These are phyloP conservation scores for Promerops cafer DNA, from an alignment of 2,113 vertebrate genomes.

Conservation along the genomic window DNA sequence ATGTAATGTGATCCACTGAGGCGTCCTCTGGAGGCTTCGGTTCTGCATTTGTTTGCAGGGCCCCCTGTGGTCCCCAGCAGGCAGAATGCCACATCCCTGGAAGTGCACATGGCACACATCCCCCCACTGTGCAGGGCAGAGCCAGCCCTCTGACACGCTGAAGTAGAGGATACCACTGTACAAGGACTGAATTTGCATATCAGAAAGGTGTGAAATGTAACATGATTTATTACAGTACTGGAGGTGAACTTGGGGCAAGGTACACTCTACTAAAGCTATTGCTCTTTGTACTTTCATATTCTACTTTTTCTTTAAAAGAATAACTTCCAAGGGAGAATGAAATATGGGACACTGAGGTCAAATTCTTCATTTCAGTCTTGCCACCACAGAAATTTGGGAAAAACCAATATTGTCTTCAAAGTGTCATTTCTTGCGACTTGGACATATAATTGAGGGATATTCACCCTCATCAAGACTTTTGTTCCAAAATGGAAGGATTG, in stretches of 20 bases:
- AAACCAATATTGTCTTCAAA: neutral
- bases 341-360: neutral
- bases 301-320: neutral
- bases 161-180: neutral
- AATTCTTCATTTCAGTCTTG: neutral
- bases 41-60: neutral
- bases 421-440: neutral
- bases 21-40: neutral
- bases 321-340: neutral
- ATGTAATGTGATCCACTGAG: neutral
- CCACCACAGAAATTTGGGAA: neutral
- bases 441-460: neutral
- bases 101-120: neutral
- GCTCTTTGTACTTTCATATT: neutral
- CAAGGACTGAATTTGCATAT: neutral
- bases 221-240: neutral
- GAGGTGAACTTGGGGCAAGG: neutral
- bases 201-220: neutral
- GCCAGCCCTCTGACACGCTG: neutral
- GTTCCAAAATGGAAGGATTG: neutral
- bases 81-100: neutral
- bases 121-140: neutral
- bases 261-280: neutral
- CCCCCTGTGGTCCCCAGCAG: neutral
- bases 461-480: neutral